Evolutionary conservation across 30 jellyfish, hydroid and myxozoan genomes (phyloP), one percentile per base, ranked within the genome.

Genomic region (Mastigias papua): DNA sequence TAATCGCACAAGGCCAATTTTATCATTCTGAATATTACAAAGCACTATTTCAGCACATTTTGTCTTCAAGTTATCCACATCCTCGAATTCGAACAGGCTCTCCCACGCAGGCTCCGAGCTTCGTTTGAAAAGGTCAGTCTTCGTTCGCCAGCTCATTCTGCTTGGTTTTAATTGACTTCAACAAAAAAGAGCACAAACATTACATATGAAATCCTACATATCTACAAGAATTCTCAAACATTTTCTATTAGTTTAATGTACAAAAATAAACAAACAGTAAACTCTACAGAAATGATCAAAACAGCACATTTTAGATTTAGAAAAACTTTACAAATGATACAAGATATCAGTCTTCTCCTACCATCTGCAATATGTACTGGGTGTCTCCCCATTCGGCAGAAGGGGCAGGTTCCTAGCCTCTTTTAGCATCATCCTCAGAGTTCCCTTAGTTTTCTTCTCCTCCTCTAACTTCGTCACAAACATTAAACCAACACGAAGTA

Each of bases 61-160:
- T 10, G 78, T 23, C 5, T 49, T 66, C 74, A 95, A 83, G 17
- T 87, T 97, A 1, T 91, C 96, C 34, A 81, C 72, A 22, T 80
- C 46, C 6, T 86, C 69, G 67, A 87, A 86, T 30, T 86, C 93
- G 65, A 95, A 95, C 21, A 23, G 83, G 20, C 80, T 50, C 33
- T 87, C 97, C 98, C 98, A 94, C 3, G 61, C 30, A 11, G 98
- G 98, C 69, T 94, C 97, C 23, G 91, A 21, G 69, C 97, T 85
- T 57, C 96, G 95, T 58, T 81, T 76, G 92, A 70, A 94, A 1
- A 88, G 21, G 10, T 86, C 97, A 7, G 97, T 89, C 61, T 73
- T 89, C 86, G 80, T 79, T 60, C 88, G 87, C 93, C 89, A 67
- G 49, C 67, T 32, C 66, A 57, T 80, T 50, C 81, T 81, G 63